phyloP scores from a whole-genome alignment of 2,888 invertebrate genomes.

The Melitaea athalia region DNA sequence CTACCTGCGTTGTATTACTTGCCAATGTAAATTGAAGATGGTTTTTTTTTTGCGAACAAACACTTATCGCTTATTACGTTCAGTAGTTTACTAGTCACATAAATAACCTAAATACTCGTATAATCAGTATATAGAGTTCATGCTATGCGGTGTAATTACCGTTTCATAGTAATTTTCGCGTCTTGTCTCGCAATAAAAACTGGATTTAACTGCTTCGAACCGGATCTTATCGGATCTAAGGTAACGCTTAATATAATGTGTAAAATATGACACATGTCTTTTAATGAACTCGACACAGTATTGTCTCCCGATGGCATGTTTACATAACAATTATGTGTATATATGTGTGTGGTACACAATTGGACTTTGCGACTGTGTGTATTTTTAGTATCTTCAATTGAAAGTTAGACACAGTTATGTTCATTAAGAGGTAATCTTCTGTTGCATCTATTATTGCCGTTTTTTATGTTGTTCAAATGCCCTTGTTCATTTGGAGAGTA shows the following conservation, averaged over 20 bases:
- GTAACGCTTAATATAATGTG: constrained; percentile 5
- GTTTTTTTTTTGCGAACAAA: too few species aligned
- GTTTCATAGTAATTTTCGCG: constrained; percentile 21
- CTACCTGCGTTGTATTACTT: too few species aligned
- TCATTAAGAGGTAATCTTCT: constrained; percentile 4
- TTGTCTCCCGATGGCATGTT: constrained; percentile 9
- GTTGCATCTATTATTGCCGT: too few species aligned
- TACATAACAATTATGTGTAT: constrained; percentile 6
- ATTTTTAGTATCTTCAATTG: constrained; percentile 26
- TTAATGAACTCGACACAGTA: background rate
- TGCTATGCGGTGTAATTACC: background rate
- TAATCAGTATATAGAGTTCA: background rate
- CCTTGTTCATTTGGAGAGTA: background rate
- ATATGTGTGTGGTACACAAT: constrained; percentile 5
- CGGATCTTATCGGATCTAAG: constrained; percentile 15
- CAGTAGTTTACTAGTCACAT: too few species aligned
- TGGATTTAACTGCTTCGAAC: constrained; percentile 17
- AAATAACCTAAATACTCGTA: too few species aligned
- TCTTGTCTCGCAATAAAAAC: constrained; percentile 24
- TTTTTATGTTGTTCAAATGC: background rate
- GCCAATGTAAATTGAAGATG: too few species aligned
- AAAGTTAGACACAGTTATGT: constrained; percentile 1
- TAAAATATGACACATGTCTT: background rate
- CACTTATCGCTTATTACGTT: background rate
- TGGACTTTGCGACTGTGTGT: constrained; percentile 20